These are phyloP conservation scores for Ophiothrix spiculata DNA, from an alignment of 35 echinoderm and acorn worm species.

Conservation along the genomic window DNA sequence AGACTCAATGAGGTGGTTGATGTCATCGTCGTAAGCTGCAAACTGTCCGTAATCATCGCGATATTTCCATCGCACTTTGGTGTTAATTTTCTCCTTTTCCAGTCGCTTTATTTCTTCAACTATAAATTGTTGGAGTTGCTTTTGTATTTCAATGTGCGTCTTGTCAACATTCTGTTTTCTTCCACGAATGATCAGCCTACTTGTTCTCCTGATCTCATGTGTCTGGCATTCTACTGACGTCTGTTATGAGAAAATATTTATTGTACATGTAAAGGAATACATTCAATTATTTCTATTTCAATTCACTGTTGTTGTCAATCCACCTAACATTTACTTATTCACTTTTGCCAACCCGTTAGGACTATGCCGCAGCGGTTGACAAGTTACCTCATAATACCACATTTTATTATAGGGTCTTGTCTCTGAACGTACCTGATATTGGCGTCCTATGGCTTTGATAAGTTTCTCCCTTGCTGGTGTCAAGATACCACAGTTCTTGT, in stretches of 20 bases:
- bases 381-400: too few relatives aligned
- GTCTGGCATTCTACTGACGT: neutral
- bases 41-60: neutral
- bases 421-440: neutral
- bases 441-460: neutral
- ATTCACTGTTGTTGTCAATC: too few relatives aligned
- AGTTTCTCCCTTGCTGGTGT: neutral
- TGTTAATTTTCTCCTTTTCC: neutral
- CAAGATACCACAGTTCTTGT: neutral
- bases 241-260: too few relatives aligned
- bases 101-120: neutral
- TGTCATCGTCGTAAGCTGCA: slow-evolving; percentile 10
- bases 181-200: neutral
- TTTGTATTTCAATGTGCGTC: neutral
- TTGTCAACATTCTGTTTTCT: neutral
- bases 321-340: too few relatives aligned
- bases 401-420: too few relatives aligned
- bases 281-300: neutral
- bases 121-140: neutral
- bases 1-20: slow-evolving; percentile 9
- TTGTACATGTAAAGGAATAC: neutral
- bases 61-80: neutral
- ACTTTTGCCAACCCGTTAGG: too few relatives aligned
- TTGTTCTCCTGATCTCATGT: neutral
- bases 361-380: too few relatives aligned